Conservation (phyloP, 2,113 vertebrate genomes). For the Neodon shergylaensis region DNA sequence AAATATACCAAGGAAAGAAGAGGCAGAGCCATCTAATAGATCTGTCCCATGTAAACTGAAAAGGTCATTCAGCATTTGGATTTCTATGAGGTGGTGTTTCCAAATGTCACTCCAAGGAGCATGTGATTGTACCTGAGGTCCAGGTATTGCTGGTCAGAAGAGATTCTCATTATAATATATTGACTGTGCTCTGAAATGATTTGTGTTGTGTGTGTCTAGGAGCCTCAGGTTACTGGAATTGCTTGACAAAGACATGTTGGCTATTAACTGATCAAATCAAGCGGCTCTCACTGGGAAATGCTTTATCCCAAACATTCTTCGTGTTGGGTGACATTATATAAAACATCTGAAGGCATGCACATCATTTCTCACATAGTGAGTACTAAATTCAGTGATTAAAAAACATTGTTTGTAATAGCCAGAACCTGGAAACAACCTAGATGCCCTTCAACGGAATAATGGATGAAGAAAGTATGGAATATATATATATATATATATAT, state of each 20-base stretch:
- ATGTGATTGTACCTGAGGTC: not conserved
- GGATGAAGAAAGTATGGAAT: too few species aligned
- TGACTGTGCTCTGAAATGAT: not conserved
- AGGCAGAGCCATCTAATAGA: not conserved
- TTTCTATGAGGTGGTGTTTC: not conserved
- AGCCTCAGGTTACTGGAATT: not conserved
- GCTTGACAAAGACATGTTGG: not conserved
- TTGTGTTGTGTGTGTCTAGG: not conserved
- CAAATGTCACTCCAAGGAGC: not conserved
- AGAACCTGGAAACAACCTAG: too few species aligned
- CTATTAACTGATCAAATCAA: not conserved
- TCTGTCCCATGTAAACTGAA: too few species aligned
- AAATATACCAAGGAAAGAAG: not conserved
- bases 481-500: too few species aligned
- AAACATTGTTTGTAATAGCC: too few species aligned
- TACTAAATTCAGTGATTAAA: not conserved
- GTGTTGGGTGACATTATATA: not conserved
- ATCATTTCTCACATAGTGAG: not conserved
- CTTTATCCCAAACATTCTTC: not conserved
- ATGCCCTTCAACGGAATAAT: too few species aligned
- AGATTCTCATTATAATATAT: not conserved
- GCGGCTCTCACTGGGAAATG: not conserved
- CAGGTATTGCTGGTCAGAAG: not conserved
- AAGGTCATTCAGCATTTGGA: not conserved
- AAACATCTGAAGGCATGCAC: not conserved